phyloP scores from a whole-genome alignment of 2,888 invertebrate species.

The Mythimna albipuncta region DNA sequence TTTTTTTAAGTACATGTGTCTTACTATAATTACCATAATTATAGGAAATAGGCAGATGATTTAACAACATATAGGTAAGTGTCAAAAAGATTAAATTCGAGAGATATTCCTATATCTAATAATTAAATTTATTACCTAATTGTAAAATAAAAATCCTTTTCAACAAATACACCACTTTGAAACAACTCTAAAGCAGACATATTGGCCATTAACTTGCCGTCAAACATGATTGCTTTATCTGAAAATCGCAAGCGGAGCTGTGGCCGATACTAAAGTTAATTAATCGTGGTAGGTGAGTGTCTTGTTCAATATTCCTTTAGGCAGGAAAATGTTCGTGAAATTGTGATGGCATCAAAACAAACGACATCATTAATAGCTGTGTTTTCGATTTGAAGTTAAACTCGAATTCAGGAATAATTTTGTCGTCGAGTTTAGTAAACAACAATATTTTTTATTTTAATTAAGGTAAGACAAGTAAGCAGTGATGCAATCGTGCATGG shows the following conservation, averaged over 20 bases:
- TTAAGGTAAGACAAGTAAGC: no score
- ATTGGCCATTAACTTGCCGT: constrained; percentile 1
- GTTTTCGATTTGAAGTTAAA: constrained; percentile 17
- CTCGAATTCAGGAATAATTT: not conserved
- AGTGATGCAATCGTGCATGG: no score
- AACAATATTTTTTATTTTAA: no score
- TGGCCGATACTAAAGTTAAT: constrained; percentile 26
- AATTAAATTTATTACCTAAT: not conserved
- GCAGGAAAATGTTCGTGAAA: constrained; percentile 25
- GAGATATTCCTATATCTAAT: not conserved
- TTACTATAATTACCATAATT: no score
- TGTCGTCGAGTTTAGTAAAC: not conserved
- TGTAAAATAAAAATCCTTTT: not conserved
- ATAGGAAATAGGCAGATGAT: no score
- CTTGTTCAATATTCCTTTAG: constrained; percentile 18
- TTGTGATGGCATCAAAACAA: constrained; percentile 24
- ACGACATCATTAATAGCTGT: constrained; percentile 9
- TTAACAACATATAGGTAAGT: no score
- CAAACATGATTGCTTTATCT: constrained; percentile 23
- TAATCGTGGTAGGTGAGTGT: constrained; percentile 15
- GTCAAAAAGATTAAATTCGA: not conserved
- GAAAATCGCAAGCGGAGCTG: constrained; percentile 20
- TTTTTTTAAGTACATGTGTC: no score
- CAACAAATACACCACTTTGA: not conserved
- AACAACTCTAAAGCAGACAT: not conserved